Evolutionary conservation across 2,888 invertebrate species (phyloP).

Genomic region (Empis livida): DNA sequence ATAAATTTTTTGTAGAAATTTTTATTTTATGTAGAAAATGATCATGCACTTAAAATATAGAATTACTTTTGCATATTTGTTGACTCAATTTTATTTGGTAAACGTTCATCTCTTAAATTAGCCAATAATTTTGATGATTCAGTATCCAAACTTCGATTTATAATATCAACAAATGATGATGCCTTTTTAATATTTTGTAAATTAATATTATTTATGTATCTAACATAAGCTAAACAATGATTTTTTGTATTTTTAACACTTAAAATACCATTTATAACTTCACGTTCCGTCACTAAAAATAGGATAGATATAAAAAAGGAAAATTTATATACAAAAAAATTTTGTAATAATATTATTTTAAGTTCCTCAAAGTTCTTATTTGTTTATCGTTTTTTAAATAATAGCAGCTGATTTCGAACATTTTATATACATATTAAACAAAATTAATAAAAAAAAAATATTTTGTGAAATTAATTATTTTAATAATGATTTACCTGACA

Average conservation of each 20-base stretch:
- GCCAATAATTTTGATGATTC: conserved; percentile 84
- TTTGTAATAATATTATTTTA: too few species aligned
- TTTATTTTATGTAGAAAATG: neutral
- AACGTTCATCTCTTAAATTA: conserved; percentile 76
- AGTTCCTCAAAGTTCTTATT: too few species aligned
- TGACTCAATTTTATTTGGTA: conserved; percentile 79
- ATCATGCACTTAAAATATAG: neutral
- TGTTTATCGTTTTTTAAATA: too few species aligned
- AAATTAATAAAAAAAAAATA: too few species aligned
- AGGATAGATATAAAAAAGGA: too few species aligned
- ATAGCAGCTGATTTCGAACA: too few species aligned
- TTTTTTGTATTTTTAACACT: conserved; percentile 90
- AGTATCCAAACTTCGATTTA: conserved; percentile 79
- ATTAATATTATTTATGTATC: conserved; percentile 96
- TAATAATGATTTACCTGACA: conserved; percentile 66
- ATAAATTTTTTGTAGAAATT: too few species aligned
- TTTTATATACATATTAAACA: too few species aligned
- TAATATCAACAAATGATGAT: conserved; percentile 88
- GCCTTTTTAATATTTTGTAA: conserved; percentile 89
- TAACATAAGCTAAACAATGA: conserved; percentile 85
- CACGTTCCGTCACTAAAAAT: conserved; percentile 91
- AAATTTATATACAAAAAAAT: too few species aligned
- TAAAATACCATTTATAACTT: conserved; percentile 90
- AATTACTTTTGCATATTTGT: conserved; percentile 76
- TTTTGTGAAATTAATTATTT: too few species aligned